A percentile compares a stretch with the other conserved stretches of the same genome.
phyloP scores from a whole-genome alignment of 92 coral and sea anemone genomes.

The Pocillopora meandrina region DNA sequence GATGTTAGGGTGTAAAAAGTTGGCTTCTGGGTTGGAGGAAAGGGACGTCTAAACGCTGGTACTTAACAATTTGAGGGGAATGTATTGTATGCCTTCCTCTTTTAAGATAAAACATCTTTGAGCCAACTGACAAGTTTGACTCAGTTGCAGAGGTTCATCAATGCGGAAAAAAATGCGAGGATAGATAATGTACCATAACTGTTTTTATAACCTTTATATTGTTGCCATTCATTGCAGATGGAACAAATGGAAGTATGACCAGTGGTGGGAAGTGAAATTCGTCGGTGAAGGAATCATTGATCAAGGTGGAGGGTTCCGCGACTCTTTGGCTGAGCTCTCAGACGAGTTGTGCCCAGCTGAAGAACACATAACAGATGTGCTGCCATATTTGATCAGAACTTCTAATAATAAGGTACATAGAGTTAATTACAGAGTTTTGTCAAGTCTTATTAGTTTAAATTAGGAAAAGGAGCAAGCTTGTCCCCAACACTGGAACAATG shows the following conservation, averaged over 20 bases:
- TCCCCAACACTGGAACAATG: background rate
- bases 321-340: constrained; percentile 89
- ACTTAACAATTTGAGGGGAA: too few species aligned
- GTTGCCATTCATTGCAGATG: constrained; percentile 62
- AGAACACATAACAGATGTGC: constrained; percentile 50
- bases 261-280: constrained; percentile 99
- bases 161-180: too few species aligned
- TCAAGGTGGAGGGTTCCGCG: constrained; percentile 99
- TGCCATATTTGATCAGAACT: constrained; percentile 84
- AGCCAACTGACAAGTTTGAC: too few species aligned
- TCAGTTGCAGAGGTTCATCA: too few species aligned
- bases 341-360: constrained; percentile 94
- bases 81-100: too few species aligned
- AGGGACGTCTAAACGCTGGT: too few species aligned
- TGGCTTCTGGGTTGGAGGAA: too few species aligned
- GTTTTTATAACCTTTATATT: background rate
- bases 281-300: constrained; percentile 94
- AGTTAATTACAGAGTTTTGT: background rate
- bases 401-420: constrained; percentile 88
- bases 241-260: constrained; percentile 99
- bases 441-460: background rate
- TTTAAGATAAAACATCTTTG: too few species aligned
- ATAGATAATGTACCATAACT: background rate
- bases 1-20: too few species aligned
- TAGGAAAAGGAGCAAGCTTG: background rate